Conservation (phyloP, 2,888 invertebrate genomes). For the Tineola bisselliella region DNA sequence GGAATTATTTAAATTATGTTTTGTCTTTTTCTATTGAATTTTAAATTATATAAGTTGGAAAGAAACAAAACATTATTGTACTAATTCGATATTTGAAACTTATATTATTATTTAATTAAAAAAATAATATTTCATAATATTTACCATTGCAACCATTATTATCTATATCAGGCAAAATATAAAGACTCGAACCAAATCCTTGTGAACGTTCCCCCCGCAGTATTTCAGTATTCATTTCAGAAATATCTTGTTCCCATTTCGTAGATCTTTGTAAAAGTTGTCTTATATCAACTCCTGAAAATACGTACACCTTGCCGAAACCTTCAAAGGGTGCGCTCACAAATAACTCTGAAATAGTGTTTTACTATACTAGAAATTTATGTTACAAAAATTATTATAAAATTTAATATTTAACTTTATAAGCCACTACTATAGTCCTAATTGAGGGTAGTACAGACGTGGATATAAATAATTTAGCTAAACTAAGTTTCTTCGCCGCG, state of each 20-base stretch:
- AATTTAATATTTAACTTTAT: no score
- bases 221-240: slow-evolving; percentile 28
- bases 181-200: slow-evolving; percentile 38
- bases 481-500: no score
- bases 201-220: slow-evolving; percentile 22
- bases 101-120: no score
- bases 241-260: slow-evolving; percentile 19
- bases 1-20: no score
- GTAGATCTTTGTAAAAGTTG: slow-evolving; percentile 17
- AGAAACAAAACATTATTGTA: no score
- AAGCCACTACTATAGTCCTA: no score
- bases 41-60: no score
- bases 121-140: slow-evolving; percentile 6
- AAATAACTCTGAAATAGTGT: slow-evolving; percentile 36
- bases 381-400: no score
- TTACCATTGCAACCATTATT: slow-evolving; percentile 36
- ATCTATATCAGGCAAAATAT: slow-evolving; percentile 31
- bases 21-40: no score
- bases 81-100: no score
- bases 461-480: no score
- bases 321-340: slow-evolving; percentile 43
- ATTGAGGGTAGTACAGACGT: no score
- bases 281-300: slow-evolving; percentile 35
- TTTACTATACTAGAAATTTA: neutral
- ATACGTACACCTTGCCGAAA: slow-evolving; percentile 38